Evolutionary conservation across 1,140 invertebrate species (phyloP), one percentile per base, ranked within the genome.

Genomic region (Meloidogyne chitwoodi): DNA sequence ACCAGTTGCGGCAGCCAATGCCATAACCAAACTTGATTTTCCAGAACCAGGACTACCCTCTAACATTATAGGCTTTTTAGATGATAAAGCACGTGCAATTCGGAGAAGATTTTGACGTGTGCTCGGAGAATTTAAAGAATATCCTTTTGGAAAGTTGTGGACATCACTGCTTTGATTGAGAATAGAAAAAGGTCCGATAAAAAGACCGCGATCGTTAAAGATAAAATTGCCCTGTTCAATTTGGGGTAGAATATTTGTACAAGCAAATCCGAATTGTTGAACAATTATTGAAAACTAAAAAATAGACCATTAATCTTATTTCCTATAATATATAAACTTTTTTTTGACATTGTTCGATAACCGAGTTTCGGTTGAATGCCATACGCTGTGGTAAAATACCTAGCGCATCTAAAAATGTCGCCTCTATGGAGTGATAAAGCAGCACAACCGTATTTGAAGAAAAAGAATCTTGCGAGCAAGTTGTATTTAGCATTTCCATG

Each of bases 31-130:
- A 84, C 93, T 96, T 0, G 96, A 98, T 89, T 99, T 99, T 5
- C 97, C 97, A 56, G 98, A 95, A 4, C 97, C 95, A 2, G 97
- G 97, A 87, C 93, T 94, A 19, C 97, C 97, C 90, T 99, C 97
- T 34, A 99, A 87, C 67, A 99, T 90, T 70, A 99, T 91, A 0
- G 96, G 95, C 87, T 95, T 94, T 1, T 87, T 83, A 71, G 99
- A 88, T 75, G 96, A 93, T 78, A 99, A 88, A 0, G 92, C 94
- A 77, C 95, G 90, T 31, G 98, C 87, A 26, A 99, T 83, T 82
- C 94, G 90, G 31, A 94, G 88, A 1, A 92, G 91, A 90, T 99
- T 99, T 10, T 90, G 87, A 75, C 91, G 91, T 1, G 94, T 93
- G 10, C 83, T 71, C 34, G 81, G 81, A 14, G 80, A 80, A 31